phyloP scores from a whole-genome alignment of 92 coral and sea anemone species.

The Montipora capitata region DNA sequence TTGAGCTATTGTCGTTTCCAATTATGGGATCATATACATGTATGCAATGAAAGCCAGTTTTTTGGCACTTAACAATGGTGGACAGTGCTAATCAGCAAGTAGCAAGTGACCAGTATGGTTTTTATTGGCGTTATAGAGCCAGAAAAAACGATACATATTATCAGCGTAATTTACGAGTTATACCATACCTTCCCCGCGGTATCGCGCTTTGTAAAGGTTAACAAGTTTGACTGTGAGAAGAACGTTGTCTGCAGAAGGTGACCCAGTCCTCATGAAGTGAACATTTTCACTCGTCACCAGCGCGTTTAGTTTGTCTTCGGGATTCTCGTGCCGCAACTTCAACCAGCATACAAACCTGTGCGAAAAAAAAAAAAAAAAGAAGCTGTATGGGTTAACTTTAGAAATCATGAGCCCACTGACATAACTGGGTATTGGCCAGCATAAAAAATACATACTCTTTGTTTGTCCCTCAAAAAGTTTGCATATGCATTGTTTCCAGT shows the following conservation, averaged over 20 bases:
- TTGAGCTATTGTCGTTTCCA: no score
- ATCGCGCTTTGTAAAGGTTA: conserved; percentile 84
- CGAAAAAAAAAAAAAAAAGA: not conserved
- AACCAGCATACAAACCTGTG: conserved; percentile 88
- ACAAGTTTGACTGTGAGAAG: conserved; percentile 75
- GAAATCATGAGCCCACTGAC: not conserved
- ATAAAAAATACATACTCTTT: no score
- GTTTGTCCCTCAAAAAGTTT: no score
- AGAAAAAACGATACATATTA: no score
- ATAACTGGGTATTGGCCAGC: no score
- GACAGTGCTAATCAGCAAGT: no score
- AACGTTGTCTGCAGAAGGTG: conserved; percentile 83
- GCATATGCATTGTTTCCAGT: no score
- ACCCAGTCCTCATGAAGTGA: conserved; percentile 86
- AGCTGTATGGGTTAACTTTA: not conserved
- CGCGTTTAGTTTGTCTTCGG: conserved; percentile 86
- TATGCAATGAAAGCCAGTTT: no score
- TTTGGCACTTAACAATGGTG: no score
- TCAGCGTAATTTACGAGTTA: not conserved
- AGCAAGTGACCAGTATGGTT: no score
- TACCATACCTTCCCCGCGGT: conserved; percentile 77
- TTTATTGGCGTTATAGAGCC: no score
- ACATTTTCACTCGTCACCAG: conserved; percentile 84
- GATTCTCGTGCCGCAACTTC: conserved; percentile 79
- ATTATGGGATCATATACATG: no score